Conservation (phyloP, 2,888 invertebrate genomes). For the Oscheius onirici region DNA sequence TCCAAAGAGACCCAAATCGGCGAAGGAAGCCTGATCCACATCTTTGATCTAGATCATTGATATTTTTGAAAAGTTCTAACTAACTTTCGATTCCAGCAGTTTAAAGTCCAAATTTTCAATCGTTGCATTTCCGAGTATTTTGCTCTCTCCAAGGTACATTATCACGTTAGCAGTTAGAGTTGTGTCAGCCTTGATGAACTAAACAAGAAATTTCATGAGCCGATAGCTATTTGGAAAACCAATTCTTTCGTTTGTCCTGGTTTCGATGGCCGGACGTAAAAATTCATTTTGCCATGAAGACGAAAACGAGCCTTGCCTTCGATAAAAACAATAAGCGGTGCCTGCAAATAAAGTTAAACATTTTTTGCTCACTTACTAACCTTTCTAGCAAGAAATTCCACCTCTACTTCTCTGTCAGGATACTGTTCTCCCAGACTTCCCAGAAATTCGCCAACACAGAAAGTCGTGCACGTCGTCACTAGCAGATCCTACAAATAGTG, state of each 20-base stretch:
- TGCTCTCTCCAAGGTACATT: conserved; percentile 59
- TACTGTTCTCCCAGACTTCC: conserved; percentile 67
- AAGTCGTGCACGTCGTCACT: conserved; percentile 67
- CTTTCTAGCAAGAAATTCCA: conserved; percentile 53
- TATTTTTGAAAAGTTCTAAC: background rate
- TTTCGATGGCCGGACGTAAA: conserved; percentile 64
- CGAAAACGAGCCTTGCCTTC: conserved; percentile 68
- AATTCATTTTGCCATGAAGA: conserved; percentile 67
- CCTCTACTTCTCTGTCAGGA: conserved; percentile 64
- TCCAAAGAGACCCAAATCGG: conserved; percentile 70
- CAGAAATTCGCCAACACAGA: conserved; percentile 69
- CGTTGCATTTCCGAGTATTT: conserved; percentile 69
- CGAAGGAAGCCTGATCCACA: conserved; percentile 69
- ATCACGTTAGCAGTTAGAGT: conserved; percentile 70
- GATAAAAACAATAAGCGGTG: conserved; percentile 69
- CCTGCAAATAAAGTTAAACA: conserved; percentile 41
- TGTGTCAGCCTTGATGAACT: conserved; percentile 61
- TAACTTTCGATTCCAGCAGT: conserved; percentile 58
- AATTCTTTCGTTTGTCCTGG: conserved; percentile 55
- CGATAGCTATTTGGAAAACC: conserved; percentile 31
- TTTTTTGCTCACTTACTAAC: conserved; percentile 28
- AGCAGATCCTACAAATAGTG: conserved; percentile 51
- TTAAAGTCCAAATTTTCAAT: conserved; percentile 70
- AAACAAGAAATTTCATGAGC: background rate
- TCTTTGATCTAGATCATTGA: conserved; percentile 50